Conservation (phyloP, 2,888 invertebrate genomes). For the Trichogramma dendrolimi region DNA sequence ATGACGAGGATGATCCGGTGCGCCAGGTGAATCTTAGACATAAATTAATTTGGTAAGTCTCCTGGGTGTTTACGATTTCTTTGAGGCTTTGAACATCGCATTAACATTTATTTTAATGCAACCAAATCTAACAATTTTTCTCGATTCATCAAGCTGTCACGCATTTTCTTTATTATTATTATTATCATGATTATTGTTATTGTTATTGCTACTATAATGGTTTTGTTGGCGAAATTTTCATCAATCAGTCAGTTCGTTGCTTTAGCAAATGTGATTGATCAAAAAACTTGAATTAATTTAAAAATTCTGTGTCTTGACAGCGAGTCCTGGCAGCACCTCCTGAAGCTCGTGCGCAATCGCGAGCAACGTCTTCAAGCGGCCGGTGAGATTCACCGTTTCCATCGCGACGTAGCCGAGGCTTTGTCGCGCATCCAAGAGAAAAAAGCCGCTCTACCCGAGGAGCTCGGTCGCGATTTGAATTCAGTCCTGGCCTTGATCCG, state of each 20-base stretch:
- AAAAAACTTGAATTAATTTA: background rate
- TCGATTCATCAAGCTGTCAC: too few relatives aligned
- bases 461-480: constrained; percentile 77
- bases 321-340: constrained; percentile 80
- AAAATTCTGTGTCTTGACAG: constrained; percentile 48
- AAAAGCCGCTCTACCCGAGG: constrained; percentile 77
- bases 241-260: too few relatives aligned
- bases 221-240: too few relatives aligned
- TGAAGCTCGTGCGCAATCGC: constrained; percentile 81
- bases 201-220: too few relatives aligned
- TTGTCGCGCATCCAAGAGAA: constrained; percentile 86
- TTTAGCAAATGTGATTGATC: too few relatives aligned
- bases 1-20: constrained; percentile 53
- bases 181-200: too few relatives aligned
- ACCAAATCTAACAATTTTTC: too few relatives aligned
- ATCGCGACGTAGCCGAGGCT: constrained; percentile 90
- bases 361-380: constrained; percentile 87
- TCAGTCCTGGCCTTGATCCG: constrained; percentile 78
- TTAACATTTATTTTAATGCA: background rate
- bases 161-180: too few relatives aligned
- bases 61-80: background rate
- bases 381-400: constrained; percentile 95
- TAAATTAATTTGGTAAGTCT: constrained; percentile 54
- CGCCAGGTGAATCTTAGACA: constrained; percentile 56
- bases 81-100: background rate